phyloP scores from a whole-genome alignment of 2,113 vertebrate species.

The Leucosticte australis region DNA sequence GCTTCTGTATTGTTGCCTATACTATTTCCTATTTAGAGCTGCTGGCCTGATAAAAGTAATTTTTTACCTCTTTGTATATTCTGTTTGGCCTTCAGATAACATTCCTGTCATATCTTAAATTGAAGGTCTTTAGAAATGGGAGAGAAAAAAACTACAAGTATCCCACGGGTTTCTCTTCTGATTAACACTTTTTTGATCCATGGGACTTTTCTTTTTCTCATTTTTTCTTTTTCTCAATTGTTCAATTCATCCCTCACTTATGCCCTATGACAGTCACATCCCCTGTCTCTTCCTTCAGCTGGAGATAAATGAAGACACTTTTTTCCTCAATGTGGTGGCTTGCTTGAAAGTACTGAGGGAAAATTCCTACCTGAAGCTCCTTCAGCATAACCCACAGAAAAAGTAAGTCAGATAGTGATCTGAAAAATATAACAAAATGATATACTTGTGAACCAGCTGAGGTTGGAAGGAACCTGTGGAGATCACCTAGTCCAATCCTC shows the following conservation, averaged over 20 bases:
- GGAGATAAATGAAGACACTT: constrained; percentile 56
- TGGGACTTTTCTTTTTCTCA: not conserved
- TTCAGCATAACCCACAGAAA: constrained; percentile 19
- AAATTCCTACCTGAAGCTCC: constrained; percentile 38
- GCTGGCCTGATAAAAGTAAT: not conserved
- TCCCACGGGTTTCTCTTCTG: not conserved
- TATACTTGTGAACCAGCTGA: not conserved
- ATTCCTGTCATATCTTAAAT: not conserved
- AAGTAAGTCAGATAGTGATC: constrained; percentile 2
- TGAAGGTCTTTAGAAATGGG: not conserved
- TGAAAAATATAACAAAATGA: not conserved
- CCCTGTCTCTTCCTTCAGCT: constrained; percentile 24
- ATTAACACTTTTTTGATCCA: not conserved
- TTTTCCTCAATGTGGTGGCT: constrained; percentile 63
- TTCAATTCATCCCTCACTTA: not conserved
- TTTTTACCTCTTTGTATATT: not conserved
- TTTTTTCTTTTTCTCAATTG: not conserved
- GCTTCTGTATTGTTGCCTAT: not conserved
- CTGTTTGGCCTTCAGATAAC: not conserved
- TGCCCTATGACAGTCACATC: not conserved
- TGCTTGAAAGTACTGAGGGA: constrained; percentile 40
- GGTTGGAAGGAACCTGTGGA: not conserved
- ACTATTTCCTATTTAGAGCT: not conserved
- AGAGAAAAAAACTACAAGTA: not conserved
- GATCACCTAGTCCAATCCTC: not conserved